phyloP scores from a whole-genome alignment of 2,797 vertebrate genomes.

The Xiphorhynchus erythropygius region DNA sequence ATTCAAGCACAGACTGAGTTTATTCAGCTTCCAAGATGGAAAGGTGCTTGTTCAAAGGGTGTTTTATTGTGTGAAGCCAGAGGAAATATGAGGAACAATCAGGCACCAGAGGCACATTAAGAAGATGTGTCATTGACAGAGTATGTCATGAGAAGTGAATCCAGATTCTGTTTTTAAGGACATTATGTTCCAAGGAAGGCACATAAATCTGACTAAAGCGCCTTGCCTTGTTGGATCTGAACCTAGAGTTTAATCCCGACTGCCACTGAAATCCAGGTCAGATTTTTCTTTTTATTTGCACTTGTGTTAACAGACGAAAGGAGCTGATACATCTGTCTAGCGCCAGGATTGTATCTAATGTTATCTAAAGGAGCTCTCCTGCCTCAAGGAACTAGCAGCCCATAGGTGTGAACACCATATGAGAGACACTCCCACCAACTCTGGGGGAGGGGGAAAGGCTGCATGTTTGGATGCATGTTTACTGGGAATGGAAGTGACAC shows the following conservation, averaged over 20 bases:
- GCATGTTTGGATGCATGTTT: background rate
- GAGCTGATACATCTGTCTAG: background rate
- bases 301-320: background rate
- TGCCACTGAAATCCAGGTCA: slow-evolving; percentile 19
- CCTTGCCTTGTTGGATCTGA: background rate
- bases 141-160: slow-evolving; percentile 1
- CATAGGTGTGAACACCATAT: background rate
- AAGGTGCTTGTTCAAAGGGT: background rate
- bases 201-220: slow-evolving; percentile 19
- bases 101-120: background rate
- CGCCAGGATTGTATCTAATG: background rate
- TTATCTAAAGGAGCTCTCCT: background rate
- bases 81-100: slow-evolving; percentile 7
- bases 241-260: background rate
- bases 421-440: background rate
- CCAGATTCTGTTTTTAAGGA: slow-evolving; percentile 33
- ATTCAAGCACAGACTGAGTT: background rate
- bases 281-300: slow-evolving; percentile 5
- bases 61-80: slow-evolving; percentile 1
- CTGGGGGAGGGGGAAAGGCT: background rate
- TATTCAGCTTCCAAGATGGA: background rate
- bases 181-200: background rate
- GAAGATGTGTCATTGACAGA: background rate
- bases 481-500: background rate
- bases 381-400: background rate